These are phyloP conservation scores for Tinea semifulvella DNA, from an alignment of 2,888 invertebrate genomes.

Conservation along the genomic window DNA sequence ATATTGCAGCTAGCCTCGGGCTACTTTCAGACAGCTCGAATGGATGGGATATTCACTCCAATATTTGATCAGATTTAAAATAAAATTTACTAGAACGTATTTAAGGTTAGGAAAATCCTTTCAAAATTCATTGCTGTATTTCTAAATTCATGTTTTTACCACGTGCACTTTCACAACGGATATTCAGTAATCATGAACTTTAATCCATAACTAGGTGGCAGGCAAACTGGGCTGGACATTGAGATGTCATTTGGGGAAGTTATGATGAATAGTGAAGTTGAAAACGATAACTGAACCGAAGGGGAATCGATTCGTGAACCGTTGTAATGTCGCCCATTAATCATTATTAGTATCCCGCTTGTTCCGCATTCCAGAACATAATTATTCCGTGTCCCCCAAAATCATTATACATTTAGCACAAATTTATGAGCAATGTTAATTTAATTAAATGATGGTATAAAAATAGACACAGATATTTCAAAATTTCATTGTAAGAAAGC, in stretches of 20 bases:
- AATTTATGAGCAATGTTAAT: too few relatives aligned
- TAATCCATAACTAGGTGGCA: too few relatives aligned
- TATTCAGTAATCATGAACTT: too few relatives aligned
- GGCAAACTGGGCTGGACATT: constrained; percentile 10
- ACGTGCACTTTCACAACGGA: too few relatives aligned
- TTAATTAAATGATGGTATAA: too few relatives aligned
- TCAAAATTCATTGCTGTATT: too few relatives aligned
- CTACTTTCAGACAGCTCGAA: constrained; percentile 5
- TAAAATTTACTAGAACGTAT: neutral
- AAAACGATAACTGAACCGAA: constrained; percentile 14
- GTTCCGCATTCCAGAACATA: constrained; percentile 15
- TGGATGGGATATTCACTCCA: constrained; percentile 1
- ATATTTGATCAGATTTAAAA: constrained; percentile 8
- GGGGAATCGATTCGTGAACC: constrained; percentile 17
- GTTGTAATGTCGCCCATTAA: constrained; percentile 21
- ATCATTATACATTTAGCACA: too few relatives aligned
- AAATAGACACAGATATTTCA: too few relatives aligned
- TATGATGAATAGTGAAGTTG: constrained; percentile 16
- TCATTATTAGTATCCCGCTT: constrained; percentile 24
- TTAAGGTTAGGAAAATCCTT: neutral
- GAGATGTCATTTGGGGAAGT: constrained; percentile 9
- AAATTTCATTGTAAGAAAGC: too few relatives aligned
- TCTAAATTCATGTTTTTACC: too few relatives aligned
- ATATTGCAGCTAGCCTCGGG: constrained; percentile 7
- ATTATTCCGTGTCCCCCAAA: too few relatives aligned